Evolutionary conservation across 2,888 invertebrate species (phyloP), one percentile per base, ranked within the genome.

Genomic region (Syritta pipiens): DNA sequence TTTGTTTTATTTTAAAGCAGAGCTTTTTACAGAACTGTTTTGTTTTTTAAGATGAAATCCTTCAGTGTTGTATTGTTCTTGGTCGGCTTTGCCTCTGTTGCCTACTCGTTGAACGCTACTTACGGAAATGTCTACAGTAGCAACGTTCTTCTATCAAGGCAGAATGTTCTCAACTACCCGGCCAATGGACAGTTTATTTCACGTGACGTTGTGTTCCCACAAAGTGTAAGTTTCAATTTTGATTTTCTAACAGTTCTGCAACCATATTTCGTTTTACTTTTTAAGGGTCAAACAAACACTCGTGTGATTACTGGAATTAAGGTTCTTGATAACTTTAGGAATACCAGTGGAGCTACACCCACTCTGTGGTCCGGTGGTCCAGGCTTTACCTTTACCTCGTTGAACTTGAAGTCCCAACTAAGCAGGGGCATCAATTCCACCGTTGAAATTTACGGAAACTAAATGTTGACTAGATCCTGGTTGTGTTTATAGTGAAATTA

Each of bases 301-400:
- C 72, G 72, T 19, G 26, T 63, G 1, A 72, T 72, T 20, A 12
- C 48, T 55, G 72, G 55, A 49, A 48, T 72, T 24, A 53, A 53
- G n/a, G 49, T 72, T 3, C 20, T 49, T 14, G 72, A 72, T 57
- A 37, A 72, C 40, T 72, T 72, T 30, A 26, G 9, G 4, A 72
- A 72, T 19, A 63, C 46, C 14, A 63, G 53, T 32, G 72, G 72
- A 42, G 72, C 72, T 22, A 49, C 9, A 24, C 72, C 72, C 12
- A 63, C 48, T 42, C 40, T 72, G 48, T 63, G 63, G 48, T 63
- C 72, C 3, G 72, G 72, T 14, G 72, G 72, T 4, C 72, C 72
- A 40, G 72, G 72, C 55, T 72, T 42, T 20, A 72, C 72, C 1
- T 55, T 72, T 19, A 63, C 63, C 19, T 62, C 44, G 1, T 28